Conservation (phyloP, 2,113 vertebrate species). For the Myodes glareolus region DNA sequence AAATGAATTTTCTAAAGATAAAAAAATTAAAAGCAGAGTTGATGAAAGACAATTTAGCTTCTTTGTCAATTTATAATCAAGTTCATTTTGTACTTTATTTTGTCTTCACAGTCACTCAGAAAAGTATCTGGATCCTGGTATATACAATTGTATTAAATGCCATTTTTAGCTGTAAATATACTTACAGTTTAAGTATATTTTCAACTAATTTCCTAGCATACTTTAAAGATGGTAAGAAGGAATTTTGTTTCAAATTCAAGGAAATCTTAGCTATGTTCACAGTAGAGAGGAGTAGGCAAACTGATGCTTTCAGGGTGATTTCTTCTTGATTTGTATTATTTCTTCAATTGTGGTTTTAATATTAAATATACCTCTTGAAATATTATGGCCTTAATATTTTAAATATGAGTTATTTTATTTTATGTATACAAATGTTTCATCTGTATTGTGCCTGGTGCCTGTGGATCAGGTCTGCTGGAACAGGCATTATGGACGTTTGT, state of each 20-base stretch:
- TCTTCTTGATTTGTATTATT: not conserved
- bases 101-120: not conserved
- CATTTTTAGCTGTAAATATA: not conserved
- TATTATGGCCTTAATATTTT: not conserved
- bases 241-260: not conserved
- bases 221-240: not conserved
- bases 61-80: not conserved
- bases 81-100: conserved; percentile 5
- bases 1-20: not conserved
- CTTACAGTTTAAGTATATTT: not conserved
- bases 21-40: not conserved
- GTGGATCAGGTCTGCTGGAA: not conserved
- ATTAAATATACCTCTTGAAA: conserved; percentile 19
- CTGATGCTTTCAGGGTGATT: not conserved
- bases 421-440: not conserved
- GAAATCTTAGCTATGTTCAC: not conserved
- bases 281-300: not conserved
- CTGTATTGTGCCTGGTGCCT: not conserved
- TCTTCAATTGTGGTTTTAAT: not conserved
- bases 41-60: not conserved
- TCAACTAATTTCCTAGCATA: not conserved
- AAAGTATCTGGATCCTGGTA: not conserved
- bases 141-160: not conserved
- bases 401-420: not conserved
- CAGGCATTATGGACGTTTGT: not conserved